Evolutionary conservation across 1,140 invertebrate species (phyloP), one percentile per base, ranked within the genome.

Genomic region (Marisa cornuarietis): DNA sequence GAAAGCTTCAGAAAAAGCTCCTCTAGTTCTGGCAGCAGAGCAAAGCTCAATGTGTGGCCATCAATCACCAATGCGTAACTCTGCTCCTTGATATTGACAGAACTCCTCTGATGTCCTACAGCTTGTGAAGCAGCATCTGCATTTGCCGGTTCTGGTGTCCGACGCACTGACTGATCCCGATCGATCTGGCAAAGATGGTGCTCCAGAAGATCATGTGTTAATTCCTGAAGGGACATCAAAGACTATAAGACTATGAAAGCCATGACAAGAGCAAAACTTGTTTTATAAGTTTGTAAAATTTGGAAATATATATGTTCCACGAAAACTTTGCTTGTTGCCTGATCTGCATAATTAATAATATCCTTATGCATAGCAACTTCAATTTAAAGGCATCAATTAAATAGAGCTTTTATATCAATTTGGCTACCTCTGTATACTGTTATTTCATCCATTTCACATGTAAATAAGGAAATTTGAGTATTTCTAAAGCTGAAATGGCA

Each of bases 21-120:
- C 49, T 88, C 84, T 0, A 88, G 61, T 22, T 84, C 69, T 71
- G 85, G 90, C 89, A 95, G 94, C 49, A 96, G 91, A 84, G 96
- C 96, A 91, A 95, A 97, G 22, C 95, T 95, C 68, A 99, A 92
- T 18, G 96, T 97, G 89, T 96, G 95, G 18, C 97, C 97, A 93
- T 99, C 97, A 6, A 98, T 95, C 11, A 98, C 95, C n/a, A 98
- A 92, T 18, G 96, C 96, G 79, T 88, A 86, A 16, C 71, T 80
- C 3, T 26, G 49, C 24, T 86, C 83, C 51, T 13, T 62, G 73
- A 5, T 20, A 9, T 10, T 52, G 18, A 4, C 0, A n/a, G 49
- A n/a, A 22, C 71, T 14, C 14, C 31, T n/a, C 6, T 58, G 42
- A 51, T 22, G 61, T 42, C 14, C 16, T 16, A 26, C n/a, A 49